Conservation (phyloP, 2,797 vertebrate genomes). For the Neosalanx taihuensis region DNA sequence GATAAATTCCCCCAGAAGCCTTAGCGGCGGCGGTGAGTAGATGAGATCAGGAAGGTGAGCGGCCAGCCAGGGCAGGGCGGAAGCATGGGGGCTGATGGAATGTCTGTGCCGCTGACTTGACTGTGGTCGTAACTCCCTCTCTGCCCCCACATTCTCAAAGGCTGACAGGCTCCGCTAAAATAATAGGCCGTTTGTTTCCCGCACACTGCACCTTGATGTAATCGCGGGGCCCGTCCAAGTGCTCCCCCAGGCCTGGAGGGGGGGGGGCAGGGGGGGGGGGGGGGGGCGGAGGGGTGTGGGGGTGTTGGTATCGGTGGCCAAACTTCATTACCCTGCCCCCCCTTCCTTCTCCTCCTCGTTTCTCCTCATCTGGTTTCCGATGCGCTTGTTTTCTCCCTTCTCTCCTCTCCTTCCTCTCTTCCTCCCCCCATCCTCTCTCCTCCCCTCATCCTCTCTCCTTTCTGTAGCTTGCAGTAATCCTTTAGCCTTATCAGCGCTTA, state of each 20-base stretch:
- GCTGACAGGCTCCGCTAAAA: conserved; percentile 66
- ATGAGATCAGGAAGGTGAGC: conserved; percentile 52
- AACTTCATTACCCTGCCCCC: conserved; percentile 55
- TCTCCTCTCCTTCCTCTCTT: too few relatives aligned
- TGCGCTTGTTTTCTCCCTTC: conserved; percentile 26
- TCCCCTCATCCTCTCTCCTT: not conserved
- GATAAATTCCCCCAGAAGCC: conserved; percentile 66
- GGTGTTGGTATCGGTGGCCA: conserved; percentile 9
- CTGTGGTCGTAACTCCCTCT: conserved; percentile 72
- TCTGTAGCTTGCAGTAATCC: not conserved
- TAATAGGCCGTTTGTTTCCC: conserved; percentile 72
- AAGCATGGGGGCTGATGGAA: conserved; percentile 68
- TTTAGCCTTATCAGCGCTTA: conserved; percentile 4
- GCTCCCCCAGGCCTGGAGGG: conserved; percentile 33
- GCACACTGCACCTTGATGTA: conserved; percentile 59
- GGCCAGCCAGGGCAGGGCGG: conserved; percentile 42
- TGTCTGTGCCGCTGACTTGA: conserved; percentile 71
- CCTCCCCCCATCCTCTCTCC: too few relatives aligned
- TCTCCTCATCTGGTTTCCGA: too few relatives aligned
- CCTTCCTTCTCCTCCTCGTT: not conserved
- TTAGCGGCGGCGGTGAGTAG: conserved; percentile 30
- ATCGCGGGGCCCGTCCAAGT: conserved; percentile 60
- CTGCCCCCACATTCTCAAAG: conserved; percentile 51
- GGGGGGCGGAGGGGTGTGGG: too few relatives aligned
- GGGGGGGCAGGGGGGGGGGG: too few relatives aligned